Base-by-base conservation (phyloP, 1,140 invertebrate species). In the Mactra quadrangularis region DNA sequence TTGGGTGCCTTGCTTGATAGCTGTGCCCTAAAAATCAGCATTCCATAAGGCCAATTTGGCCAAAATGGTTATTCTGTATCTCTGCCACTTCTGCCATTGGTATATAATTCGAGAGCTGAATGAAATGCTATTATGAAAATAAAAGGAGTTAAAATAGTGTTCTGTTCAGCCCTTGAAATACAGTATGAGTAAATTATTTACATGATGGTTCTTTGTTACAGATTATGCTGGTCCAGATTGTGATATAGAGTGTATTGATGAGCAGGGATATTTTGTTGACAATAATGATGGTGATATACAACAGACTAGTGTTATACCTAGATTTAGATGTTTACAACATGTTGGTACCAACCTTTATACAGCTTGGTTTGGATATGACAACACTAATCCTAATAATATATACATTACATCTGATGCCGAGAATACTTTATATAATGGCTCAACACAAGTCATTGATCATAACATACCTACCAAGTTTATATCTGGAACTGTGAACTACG, bases 301-400 rank as follows among this genome's bases (percentile, higher is more conserved):
- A n/a, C 60, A 53, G 0, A 45, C 77, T 15, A 60, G 84, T 7
- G 55, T 89, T 27, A 25, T 62, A 25, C 86, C 86, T 2, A 71
- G 66, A 9, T 88, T 88, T 57, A 75, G 79, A 35, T 90, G 87
- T 55, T 72, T 85, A 27, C 82, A 84, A n/a, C 19, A 74, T 22
- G 78, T 82, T n/a, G 38, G 22, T 11, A 53, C 57, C 15, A 53
- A 55, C 11, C 50, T 53, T 3, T 77, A 85, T n/a, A 75, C 53
- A 13, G 87, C 87, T 11, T 90, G 88, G 88, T 88, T 90, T 84
- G 89, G 89, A 38, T 90, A 90, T 47, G 77, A 83, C 31, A 90
- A 90, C 64, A 38, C 71, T 9, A 90, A 89, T 50, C 27, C 77
- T 15, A 84, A 88, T 59, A 90, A 89, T 68, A 66, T 90, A 1